Conservation (phyloP, 2,113 vertebrate species). For the Phyllostomus discolor region DNA sequence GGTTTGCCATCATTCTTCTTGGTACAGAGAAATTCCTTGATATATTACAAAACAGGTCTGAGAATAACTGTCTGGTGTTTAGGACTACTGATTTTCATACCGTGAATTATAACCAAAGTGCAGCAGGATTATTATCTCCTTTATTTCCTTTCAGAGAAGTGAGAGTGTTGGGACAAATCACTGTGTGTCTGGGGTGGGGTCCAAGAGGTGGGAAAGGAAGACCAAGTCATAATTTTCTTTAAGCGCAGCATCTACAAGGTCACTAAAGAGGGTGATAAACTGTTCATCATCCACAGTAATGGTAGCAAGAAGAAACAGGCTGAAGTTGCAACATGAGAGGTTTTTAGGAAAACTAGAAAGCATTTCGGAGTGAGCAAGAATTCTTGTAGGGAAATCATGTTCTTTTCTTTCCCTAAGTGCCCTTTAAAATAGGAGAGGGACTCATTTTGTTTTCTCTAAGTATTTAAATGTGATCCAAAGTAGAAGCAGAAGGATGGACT, state of each 20-base stretch:
- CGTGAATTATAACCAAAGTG: not conserved
- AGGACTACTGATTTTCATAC: not conserved
- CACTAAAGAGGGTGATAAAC: not conserved
- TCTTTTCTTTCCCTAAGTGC: not conserved
- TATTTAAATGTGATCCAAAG: conserved; percentile 23
- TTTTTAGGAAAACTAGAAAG: not conserved
- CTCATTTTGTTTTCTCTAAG: conserved; percentile 5
- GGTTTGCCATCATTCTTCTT: not conserved
- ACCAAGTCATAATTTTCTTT: not conserved
- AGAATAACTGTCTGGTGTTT: not conserved
- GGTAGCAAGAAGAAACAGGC: not conserved
- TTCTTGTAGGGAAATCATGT: not conserved
- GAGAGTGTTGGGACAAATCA: not conserved
- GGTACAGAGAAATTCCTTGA: not conserved
- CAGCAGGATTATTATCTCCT: not conserved
- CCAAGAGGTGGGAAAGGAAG: not conserved
- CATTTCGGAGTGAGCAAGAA: not conserved
- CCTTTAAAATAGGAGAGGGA: conserved; percentile 1
- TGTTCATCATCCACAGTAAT: not conserved
- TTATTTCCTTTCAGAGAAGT: not conserved
- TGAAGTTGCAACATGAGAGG: not conserved
- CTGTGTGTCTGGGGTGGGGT: not conserved
- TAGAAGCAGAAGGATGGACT: not conserved
- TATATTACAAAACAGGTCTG: not conserved
- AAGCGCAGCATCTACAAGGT: not conserved